phyloP scores from a whole-genome alignment of 92 coral and sea anemone species.

The Zoanthus gigantus region DNA sequence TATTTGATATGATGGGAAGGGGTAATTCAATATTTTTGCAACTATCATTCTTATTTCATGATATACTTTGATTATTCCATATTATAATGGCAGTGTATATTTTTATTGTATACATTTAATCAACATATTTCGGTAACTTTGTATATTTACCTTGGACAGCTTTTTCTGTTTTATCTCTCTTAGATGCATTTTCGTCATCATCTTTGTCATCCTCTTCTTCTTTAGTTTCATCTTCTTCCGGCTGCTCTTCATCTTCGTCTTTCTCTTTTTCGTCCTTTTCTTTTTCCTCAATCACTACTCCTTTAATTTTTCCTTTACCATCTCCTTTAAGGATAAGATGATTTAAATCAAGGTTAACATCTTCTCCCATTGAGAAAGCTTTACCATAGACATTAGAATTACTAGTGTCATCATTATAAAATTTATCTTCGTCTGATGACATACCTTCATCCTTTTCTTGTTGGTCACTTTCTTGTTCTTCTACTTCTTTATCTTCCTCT shows the following conservation, averaged over 20 bases:
- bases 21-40: too few species aligned
- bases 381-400: not conserved
- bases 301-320: constrained; percentile 70
- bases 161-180: constrained; percentile 31
- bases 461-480: not conserved
- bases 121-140: not conserved
- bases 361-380: constrained; percentile 49
- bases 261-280: constrained; percentile 52
- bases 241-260: constrained; percentile 13
- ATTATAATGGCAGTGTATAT: not conserved
- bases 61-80: not conserved
- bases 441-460: not conserved
- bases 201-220: constrained; percentile 29
- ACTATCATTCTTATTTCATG: not conserved
- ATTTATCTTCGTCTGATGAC: constrained; percentile 43
- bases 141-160: constrained; percentile 29
- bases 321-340: constrained; percentile 72
- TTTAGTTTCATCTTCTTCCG: constrained; percentile 26
- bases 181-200: constrained; percentile 11
- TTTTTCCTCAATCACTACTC: constrained; percentile 66
- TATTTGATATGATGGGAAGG: too few species aligned
- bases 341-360: constrained; percentile 70
- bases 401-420: constrained; percentile 16
- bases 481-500: not conserved
- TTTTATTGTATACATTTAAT: not conserved